Conservation (phyloP, 2,888 invertebrate genomes). For the Odontomyia ornata region DNA sequence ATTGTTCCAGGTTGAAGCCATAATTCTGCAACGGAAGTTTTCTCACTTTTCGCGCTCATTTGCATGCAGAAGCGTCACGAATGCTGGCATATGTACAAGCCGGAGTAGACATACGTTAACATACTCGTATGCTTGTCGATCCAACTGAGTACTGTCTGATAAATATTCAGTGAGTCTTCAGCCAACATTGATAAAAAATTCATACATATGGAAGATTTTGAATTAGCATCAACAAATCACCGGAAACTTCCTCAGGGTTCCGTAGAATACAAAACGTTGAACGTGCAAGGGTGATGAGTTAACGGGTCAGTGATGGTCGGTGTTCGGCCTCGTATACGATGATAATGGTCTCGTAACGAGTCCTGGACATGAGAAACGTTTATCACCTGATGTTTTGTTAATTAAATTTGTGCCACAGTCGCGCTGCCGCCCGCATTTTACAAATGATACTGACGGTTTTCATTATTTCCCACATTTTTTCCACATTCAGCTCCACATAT, state of each 20-base stretch:
- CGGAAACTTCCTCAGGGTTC: neutral
- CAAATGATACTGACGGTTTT: neutral
- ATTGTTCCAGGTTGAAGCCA: no score
- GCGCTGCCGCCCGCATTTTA: neutral
- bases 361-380: neutral
- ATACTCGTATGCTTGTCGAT: no score
- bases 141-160: neutral
- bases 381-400: constrained; percentile 29
- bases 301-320: no score
- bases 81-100: no score
- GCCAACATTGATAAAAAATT: neutral
- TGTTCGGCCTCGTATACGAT: no score
- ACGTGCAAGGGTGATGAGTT: no score
- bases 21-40: no score
- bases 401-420: constrained; percentile 23
- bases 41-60: no score
- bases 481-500: no score
- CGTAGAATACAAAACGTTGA: no score
- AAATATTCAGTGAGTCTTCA: neutral
- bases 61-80: no score
- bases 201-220: constrained; percentile 3
- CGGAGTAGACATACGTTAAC: no score
- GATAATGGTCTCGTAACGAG: neutral
- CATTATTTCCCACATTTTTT: neutral
- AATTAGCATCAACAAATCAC: neutral